phyloP scores from a whole-genome alignment of 2,888 invertebrate genomes.

The Netelia melanura region DNA sequence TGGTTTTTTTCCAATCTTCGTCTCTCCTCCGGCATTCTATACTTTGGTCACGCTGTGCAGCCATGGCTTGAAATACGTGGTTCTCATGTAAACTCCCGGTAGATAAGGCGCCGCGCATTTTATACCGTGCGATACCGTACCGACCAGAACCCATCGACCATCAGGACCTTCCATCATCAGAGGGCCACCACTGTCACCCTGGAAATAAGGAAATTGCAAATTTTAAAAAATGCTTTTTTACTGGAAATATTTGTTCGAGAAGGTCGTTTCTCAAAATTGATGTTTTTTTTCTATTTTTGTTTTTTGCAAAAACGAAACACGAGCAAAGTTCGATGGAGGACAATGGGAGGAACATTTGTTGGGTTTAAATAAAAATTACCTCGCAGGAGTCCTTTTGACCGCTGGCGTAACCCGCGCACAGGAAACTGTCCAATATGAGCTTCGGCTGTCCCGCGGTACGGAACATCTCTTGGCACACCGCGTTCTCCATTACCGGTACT shows the following conservation, averaged over 20 bases:
- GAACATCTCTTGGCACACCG: conserved; percentile 97
- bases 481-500: conserved; percentile 96
- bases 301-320: not conserved
- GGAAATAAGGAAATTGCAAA: conserved; percentile 72
- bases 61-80: conserved; percentile 96
- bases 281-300: not conserved
- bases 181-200: conserved; percentile 98
- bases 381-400: conserved; percentile 97
- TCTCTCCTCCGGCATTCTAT: conserved; percentile 58
- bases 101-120: conserved; percentile 96
- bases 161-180: conserved; percentile 93
- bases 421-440: conserved; percentile 93
- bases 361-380: conserved; percentile 85
- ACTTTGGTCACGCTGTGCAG: conserved; percentile 94
- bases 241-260: not conserved
- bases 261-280: not conserved
- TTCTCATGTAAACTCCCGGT: conserved; percentile 97
- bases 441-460: conserved; percentile 94
- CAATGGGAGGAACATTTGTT: not conserved
- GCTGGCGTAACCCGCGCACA: conserved; percentile 96
- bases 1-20: not conserved
- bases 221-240: not conserved
- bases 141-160: conserved; percentile 94
- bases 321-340: not conserved
- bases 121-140: conserved; percentile 97